These are phyloP conservation scores for Gisinianus flammeolus DNA, from an alignment of 2,888 invertebrate genomes.

Conservation along the genomic window DNA sequence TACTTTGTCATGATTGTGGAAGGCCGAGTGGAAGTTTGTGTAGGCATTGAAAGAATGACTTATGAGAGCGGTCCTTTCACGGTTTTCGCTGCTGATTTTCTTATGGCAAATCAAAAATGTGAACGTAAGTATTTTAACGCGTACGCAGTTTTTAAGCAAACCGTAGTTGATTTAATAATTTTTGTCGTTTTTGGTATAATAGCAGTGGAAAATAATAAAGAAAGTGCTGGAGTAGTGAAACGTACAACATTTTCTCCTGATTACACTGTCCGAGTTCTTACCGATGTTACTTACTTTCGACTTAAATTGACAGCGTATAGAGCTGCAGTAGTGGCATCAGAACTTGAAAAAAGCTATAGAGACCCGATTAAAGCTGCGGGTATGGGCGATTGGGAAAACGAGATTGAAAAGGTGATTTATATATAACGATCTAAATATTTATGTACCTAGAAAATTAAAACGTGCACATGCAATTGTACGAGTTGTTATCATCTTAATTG, in stretches of 20 bases:
- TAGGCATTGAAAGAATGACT: slow-evolving; percentile 87
- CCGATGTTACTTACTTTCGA: slow-evolving; percentile 84
- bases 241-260: slow-evolving; percentile 91
- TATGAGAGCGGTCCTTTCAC: slow-evolving; percentile 98
- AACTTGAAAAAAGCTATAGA: slow-evolving; percentile 77
- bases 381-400: slow-evolving; percentile 74
- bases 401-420: slow-evolving; percentile 62
- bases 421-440: background rate
- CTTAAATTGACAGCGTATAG: slow-evolving; percentile 84
- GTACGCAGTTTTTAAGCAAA: too few relatives aligned
- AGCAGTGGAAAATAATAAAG: slow-evolving; percentile 3
- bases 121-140: slow-evolving; percentile 8
- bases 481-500: background rate
- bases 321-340: slow-evolving; percentile 86
- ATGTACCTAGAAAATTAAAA: background rate
- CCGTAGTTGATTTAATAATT: background rate
- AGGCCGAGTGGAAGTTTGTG: slow-evolving; percentile 91
- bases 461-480: background rate
- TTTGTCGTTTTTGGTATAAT: background rate
- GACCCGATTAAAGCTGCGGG: slow-evolving; percentile 66
- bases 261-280: slow-evolving; percentile 84
- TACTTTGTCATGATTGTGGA: slow-evolving; percentile 94
- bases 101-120: slow-evolving; percentile 31
- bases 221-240: slow-evolving; percentile 71
- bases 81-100: slow-evolving; percentile 82